These are phyloP conservation scores for Okapia johnstoni DNA, from an alignment of 2,113 vertebrate species.

Conservation along the genomic window DNA sequence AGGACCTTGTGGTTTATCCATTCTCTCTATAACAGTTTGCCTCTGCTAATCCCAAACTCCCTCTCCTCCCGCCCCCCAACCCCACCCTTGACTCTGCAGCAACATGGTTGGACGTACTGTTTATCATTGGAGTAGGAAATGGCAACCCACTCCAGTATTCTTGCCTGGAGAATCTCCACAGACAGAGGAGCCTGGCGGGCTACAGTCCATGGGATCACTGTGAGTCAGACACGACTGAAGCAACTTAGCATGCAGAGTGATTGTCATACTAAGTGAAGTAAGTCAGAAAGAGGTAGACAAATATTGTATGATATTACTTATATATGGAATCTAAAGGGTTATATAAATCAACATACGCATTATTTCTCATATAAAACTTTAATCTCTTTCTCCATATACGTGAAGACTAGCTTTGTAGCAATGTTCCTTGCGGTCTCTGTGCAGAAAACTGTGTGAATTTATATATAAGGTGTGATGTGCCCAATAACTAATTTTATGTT, in stretches of 20 bases:
- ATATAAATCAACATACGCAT: neutral
- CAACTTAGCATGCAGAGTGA: rapidly evolving
- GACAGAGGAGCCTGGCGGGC: neutral
- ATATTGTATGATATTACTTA: neutral
- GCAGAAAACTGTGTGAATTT: neutral
- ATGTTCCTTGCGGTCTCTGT: neutral
- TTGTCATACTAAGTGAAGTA: neutral
- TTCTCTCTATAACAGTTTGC: neutral
- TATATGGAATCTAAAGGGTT: neutral
- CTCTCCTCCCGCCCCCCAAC: neutral
- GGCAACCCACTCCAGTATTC: neutral
- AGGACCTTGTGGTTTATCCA: neutral
- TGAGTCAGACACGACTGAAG: neutral
- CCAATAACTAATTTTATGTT: neutral
- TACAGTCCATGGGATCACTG: rapidly evolving
- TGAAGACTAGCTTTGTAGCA: neutral
- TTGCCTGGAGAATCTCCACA: neutral
- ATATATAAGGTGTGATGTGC: too few relatives aligned
- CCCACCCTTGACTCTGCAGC: neutral
- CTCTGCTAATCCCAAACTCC: neutral
- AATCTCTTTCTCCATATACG: neutral
- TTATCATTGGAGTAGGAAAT: neutral
- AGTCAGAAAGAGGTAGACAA: neutral
- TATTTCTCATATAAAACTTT: neutral
- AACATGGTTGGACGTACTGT: neutral